Evolutionary conservation across 2,113 vertebrate genomes (phyloP), one percentile per base, ranked within the genome.

Genomic region (Gambusia affinis): DNA sequence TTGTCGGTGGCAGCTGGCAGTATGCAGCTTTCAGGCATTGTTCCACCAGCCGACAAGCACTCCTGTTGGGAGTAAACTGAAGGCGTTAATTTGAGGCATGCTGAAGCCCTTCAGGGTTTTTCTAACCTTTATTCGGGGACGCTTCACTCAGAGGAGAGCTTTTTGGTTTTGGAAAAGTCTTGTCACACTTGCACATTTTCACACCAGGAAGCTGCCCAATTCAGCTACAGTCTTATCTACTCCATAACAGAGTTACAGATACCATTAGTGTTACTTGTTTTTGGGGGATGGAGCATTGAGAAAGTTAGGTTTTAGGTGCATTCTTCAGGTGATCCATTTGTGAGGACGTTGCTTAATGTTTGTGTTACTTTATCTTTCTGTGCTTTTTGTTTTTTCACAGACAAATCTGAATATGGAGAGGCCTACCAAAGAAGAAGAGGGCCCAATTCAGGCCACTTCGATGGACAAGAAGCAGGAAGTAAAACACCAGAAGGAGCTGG

Each of bases 331-430:
- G 19, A 29, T 65, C 33, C 22, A 2, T 72, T 28, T 62, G 14
- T 54, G 51, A 8, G 8, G 22, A 17, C 4, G 10, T 37, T 66
- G 31, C 31, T 11, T 14, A 15, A 42, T 60, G 33, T 60, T 42
- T 4, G 17, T 33, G 19, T 51, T 30, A 30, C 0, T 33, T 27
- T 35, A 2, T 67, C n/a, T 27, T 51, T 66, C 42, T 39, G 64
- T 30, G 24, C 8, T 10, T 72, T 31, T 72, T 30, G 27, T 29
- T 78, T 47, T 30, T 51, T 24, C 75, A 3, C 91, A 99, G 96
- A 97, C 86, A 97, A 96, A 92, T 87, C 93, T 14, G 97, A 99
- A 78, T 98, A 99, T 0, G 97, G 98, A 4, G 97, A 99, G 8
- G 94, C 96, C 1, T 94, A 97, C 77, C 96, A 97, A 87, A 91